Evolutionary conservation across 1,140 invertebrate genomes (phyloP), one percentile per base, ranked within the genome.

Genomic region (Bombus terrestris): DNA sequence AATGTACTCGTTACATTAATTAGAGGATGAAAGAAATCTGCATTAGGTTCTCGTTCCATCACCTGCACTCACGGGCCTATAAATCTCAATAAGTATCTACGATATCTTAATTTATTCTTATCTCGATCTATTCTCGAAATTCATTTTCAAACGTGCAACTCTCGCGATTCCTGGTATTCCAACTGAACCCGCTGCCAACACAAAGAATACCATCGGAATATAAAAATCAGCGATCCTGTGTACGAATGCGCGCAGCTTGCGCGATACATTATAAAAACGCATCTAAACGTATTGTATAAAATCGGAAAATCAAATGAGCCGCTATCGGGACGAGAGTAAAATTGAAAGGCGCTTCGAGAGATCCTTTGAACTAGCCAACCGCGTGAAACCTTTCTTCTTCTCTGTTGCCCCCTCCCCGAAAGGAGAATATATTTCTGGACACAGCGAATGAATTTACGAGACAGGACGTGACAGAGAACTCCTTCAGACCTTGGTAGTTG

Each of bases 391-490:
- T 53, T 37, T 5, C 43, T 37, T 80, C 68, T 35, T 71, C 39
- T 39, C 10, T 28, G 32, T 32, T 4, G 4, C 37, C 10, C 22
- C 28, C 41, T 25, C 28, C 66, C 4, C n/a, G 41, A 32, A n/a
- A 87, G 22, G 57, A 15, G 72, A 83, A 88, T 82, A 77, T 62
- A 88, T 53, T 62, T 78, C 82, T 88, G 62, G 32, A 57, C 62
- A 41, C 62, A 73, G 9, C 32, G 69, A 35, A 80, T 59, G 22
- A 80, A 80, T 80, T 71, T 25, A 73, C 69, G 62, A 69, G 69
- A 72, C 68, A 87, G 71, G 75, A 72, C 75, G 86, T 85, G 78
- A 86, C 72, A 81, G 57, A 77, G 76, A 83, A 79, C 79, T 77
- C 83, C 72, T 73, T 68, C 47, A 66, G 85, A 83, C 80, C 88